Percentiles rank a stretch among this genome's conserved stretches.
phyloP scores from a whole-genome alignment of 2,888 invertebrate genomes.

The Phortica magna region DNA sequence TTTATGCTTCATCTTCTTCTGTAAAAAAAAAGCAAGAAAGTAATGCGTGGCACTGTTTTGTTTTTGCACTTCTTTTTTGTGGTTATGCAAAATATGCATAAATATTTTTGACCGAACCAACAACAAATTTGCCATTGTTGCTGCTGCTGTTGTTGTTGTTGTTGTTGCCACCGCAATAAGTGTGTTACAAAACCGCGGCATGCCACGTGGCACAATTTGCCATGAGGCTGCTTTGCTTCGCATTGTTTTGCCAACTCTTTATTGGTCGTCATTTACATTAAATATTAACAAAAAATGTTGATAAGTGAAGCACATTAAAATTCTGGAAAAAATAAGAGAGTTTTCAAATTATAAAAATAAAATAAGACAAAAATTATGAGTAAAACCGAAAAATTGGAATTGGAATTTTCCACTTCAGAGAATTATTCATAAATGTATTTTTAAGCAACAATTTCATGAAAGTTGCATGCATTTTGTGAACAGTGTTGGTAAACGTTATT shows the following conservation, averaged over 20 bases:
- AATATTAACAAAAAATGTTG: slow-evolving; percentile 69
- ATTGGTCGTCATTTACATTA: slow-evolving; percentile 65
- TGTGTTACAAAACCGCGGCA: slow-evolving; percentile 19
- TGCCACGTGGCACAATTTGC: neutral
- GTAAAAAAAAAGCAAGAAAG: neutral
- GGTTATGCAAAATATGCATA: slow-evolving; percentile 29
- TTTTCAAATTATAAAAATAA: slow-evolving; percentile 46
- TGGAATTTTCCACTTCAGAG: slow-evolving; percentile 67
- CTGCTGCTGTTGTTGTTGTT: slow-evolving; percentile 18
- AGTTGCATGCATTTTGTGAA: slow-evolving; percentile 29
- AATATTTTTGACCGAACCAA: slow-evolving; percentile 21
- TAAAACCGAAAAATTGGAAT: slow-evolving; percentile 46
- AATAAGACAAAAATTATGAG: slow-evolving; percentile 45
- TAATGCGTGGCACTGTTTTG: neutral
- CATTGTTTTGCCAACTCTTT: slow-evolving; percentile 5
- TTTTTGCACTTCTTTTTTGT: neutral
- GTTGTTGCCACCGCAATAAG: slow-evolving; percentile 31
- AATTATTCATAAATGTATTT: slow-evolving; percentile 75
- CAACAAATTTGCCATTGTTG: neutral
- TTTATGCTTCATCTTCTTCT: neutral
- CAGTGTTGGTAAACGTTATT: slow-evolving; percentile 1
- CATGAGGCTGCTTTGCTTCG: slow-evolving; percentile 31
- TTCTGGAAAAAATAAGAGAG: slow-evolving; percentile 34
- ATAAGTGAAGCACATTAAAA: slow-evolving; percentile 60
- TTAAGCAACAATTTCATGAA: slow-evolving; percentile 66